Conservation (phyloP, 2,797 vertebrate genomes). For the Acrocephalus scirpaceus region DNA sequence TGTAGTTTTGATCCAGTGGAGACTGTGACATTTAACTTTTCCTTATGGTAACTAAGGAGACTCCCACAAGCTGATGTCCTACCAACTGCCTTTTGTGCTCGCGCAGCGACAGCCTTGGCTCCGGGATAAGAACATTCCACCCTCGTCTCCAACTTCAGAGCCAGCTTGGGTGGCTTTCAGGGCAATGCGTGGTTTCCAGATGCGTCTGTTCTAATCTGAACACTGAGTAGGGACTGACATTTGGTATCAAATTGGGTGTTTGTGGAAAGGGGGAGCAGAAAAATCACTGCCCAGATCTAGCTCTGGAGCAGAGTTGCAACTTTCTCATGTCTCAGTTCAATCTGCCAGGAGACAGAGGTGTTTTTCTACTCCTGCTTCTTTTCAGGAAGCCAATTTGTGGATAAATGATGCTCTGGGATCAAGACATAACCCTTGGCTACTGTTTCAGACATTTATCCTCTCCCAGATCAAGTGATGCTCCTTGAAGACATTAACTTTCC, state of each 20-base stretch:
- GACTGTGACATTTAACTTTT: constrained; percentile 57
- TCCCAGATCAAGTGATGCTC: constrained; percentile 35
- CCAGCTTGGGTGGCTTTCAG: constrained; percentile 54
- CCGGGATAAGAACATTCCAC: constrained; percentile 40
- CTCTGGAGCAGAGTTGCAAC: neutral
- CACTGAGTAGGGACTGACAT: neutral
- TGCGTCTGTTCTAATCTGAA: constrained; percentile 23
- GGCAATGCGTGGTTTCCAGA: constrained; percentile 37
- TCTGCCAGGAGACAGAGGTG: neutral
- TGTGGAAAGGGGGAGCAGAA: neutral
- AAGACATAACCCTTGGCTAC: constrained; percentile 44
- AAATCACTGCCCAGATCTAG: neutral
- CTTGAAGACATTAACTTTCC: constrained; percentile 36
- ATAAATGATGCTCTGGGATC: neutral
- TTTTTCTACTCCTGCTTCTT: neutral
- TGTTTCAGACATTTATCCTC: constrained; percentile 44
- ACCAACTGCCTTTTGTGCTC: constrained; percentile 66
- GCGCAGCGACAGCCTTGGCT: neutral
- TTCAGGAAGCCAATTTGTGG: constrained; percentile 11
- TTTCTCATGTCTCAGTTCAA: neutral
- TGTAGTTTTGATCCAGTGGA: constrained; percentile 18
- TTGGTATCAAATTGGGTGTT: neutral
- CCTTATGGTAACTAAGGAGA: constrained; percentile 57
- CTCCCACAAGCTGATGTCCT: constrained; percentile 63
- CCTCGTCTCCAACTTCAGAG: constrained; percentile 39